Conservation (phyloP, 2,113 vertebrate species). For the Pollimyrus isidori region DNA sequence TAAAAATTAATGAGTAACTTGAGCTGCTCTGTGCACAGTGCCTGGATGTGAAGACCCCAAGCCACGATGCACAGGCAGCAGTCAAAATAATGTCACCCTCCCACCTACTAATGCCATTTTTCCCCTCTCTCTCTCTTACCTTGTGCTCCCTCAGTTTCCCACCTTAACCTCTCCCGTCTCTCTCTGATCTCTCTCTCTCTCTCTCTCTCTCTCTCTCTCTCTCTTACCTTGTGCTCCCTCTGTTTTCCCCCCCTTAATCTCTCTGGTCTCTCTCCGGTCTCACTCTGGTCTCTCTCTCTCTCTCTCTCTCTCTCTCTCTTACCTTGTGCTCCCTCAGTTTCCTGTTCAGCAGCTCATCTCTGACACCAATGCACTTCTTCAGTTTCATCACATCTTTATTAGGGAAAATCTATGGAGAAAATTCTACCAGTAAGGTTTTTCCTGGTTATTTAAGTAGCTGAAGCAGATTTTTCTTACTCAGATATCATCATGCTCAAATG, state of each 20-base stretch:
- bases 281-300: no score
- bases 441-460: background rate
- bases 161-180: no score
- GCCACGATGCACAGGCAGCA: background rate
- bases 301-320: background rate
- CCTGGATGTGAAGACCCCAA: background rate
- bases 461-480: background rate
- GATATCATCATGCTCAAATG: background rate
- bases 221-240: no score
- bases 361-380: slow-evolving; percentile 50
- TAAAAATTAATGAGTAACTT: background rate
- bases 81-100: background rate
- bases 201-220: no score
- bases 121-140: background rate
- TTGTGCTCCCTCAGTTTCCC: no score
- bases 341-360: slow-evolving; percentile 52
- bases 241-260: no score
- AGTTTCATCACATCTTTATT: slow-evolving; percentile 48
- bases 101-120: background rate
- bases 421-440: background rate
- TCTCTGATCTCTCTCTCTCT: no score
- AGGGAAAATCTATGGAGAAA: slow-evolving; percentile 37
- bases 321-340: slow-evolving; percentile 69
- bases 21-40: background rate
- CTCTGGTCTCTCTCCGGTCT: no score